Base-by-base conservation (phyloP, 2,113 vertebrate genomes). In the Osmerus eperlanus region DNA sequence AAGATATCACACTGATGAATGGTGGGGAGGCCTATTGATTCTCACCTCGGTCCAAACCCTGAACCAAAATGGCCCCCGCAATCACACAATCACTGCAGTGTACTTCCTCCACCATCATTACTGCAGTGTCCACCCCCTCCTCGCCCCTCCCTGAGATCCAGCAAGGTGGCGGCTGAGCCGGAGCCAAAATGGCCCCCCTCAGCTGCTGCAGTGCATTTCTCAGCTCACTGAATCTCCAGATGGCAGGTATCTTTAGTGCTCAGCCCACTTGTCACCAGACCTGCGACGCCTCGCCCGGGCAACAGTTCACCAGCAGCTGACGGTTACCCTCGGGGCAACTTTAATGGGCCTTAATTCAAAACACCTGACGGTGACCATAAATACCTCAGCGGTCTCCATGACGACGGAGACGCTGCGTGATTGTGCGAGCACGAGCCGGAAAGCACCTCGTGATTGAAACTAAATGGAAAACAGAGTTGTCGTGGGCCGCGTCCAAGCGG, bases 261-360 rank as follows among this genome's bases (percentile, higher is more conserved):
- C 71, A 73, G 79, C 77, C 81, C 67, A 61, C 78, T 73, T 69
- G 83, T 84, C 80, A 61, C 73, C 56, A 15, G 25, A 65, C 70
- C 75, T 72, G 81, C 54, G 51, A 81, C 84, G 81, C 82, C 36
- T 28, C 51, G 15, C 66, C 77, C 82, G 66, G 11, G 71, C 77
- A 0, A 36, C 3, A 77, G 80, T 82, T 71, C 78, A 75, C 0
- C 21, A n/a, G 74, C 67, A 72, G 52, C 66, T 18, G 68, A 25
- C 3, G 16, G 55, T 75, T 77, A 47, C 70, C 72, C 71, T 72
- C 68, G 61, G 69, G 76, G 62, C 55, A 61, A 76, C 63, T 81
- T 84, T 84, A 85, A 84, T 83, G 65, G 77, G 74, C 79, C 83
- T 85, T 82, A 82, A 85, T 84, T 73, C 67, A 74, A 86, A 86